Base-by-base conservation (phyloP, 2,113 vertebrate genomes). In the Tragelaphus strepsiceros region DNA sequence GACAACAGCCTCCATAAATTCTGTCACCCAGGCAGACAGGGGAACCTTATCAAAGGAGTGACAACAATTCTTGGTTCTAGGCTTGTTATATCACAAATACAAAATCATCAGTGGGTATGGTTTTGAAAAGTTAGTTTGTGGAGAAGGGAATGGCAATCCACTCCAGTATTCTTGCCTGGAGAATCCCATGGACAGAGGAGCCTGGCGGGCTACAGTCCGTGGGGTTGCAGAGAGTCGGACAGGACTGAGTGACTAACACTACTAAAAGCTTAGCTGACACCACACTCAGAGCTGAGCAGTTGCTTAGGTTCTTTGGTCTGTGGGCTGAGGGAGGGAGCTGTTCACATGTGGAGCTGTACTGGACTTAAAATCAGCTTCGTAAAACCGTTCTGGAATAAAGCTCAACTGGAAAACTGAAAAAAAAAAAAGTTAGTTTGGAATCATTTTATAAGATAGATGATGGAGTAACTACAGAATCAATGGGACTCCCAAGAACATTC, bases 1-100 rank as follows among this genome's bases (percentile, higher is more conserved):
- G 46, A 96, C 16, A 93, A 93, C 12, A 74, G 61, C 61, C 71
- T 87, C 95, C 46, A 53, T 54, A 82, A 89, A 88, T 16, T 59
- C 61, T 88, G 43, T 56, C 95, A 87, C 61, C 85, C 56, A 46
- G 89, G 62, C 53, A 92, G 74, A 95, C 35, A 32, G 54, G 67
- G 58, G 62, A 94, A 95, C 39, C 32, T 30, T 86, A 94, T 67
- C 56, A 97, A 46, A 77, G 39, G 85, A 91, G n/a, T 54, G 71
- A 95, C 86, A 86, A 95, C 74, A 94, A 14, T 86, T 94, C 92
- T 92, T 90, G 85, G 43, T 91, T 98, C 90, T 94, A 98, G 86
- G 67, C 90, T 91, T 97, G 24, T 90, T 88, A 93, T 82, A 94
- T 93, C 95, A 94, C 97, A 98, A 97, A 96, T 86, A 95, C 96